These are phyloP conservation scores for Orthosia incerta DNA, from an alignment of 2,888 invertebrate species.

Conservation along the genomic window DNA sequence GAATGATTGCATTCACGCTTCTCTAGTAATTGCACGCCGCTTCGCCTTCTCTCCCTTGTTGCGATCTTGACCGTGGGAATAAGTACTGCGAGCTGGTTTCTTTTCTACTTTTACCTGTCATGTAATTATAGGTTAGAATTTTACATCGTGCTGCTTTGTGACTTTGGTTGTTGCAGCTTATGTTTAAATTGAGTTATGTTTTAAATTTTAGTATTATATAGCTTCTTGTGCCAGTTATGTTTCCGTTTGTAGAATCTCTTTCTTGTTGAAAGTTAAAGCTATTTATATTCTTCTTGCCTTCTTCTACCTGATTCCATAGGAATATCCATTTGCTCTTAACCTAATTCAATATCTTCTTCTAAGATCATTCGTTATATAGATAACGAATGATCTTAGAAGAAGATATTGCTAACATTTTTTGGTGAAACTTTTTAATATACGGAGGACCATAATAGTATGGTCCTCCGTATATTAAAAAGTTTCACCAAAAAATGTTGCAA, in stretches of 20 bases:
- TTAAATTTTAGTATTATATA: slow-evolving; percentile 7
- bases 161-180: slow-evolving; percentile 41
- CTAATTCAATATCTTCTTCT: background rate
- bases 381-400: too few relatives aligned
- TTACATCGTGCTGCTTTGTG: slow-evolving; percentile 59
- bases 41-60: slow-evolving; percentile 72
- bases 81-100: slow-evolving; percentile 72
- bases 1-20: slow-evolving; percentile 63
- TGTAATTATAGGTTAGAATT: slow-evolving; percentile 68
- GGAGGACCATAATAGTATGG: too few relatives aligned
- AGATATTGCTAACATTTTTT: too few relatives aligned
- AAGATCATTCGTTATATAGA: too few relatives aligned
- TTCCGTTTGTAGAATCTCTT: background rate
- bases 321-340: background rate
- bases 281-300: background rate
- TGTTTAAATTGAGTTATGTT: slow-evolving; percentile 23
- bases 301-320: background rate
- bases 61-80: slow-evolving; percentile 84
- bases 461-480: background rate
- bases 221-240: background rate
- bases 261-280: background rate
- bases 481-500: background rate
- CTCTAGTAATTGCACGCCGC: slow-evolving; percentile 64
- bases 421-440: too few relatives aligned
- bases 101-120: slow-evolving; percentile 79